Evolutionary conservation across 2,888 invertebrate species (phyloP).

Genomic region (Acrobasis consociella): DNA sequence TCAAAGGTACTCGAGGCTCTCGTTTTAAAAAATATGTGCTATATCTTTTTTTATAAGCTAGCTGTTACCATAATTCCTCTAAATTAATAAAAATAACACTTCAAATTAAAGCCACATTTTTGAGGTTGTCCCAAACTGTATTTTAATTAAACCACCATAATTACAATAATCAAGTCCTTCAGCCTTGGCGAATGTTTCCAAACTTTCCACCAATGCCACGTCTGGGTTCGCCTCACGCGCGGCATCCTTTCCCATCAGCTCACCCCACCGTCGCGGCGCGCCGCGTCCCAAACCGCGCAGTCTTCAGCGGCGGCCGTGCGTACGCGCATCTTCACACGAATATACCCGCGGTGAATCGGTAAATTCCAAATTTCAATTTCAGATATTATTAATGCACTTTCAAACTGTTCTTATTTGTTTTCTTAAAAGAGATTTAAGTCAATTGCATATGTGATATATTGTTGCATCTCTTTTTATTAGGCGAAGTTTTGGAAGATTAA

Average conservation of each 20-base stretch:
- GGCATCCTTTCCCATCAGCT: constrained; percentile 32
- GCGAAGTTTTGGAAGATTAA: not conserved
- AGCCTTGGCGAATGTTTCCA: constrained; percentile 28
- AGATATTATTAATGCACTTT: constrained; percentile 28
- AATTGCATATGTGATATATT: not conserved
- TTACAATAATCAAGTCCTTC: constrained; percentile 18
- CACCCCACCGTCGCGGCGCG: constrained; percentile 40
- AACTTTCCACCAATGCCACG: constrained; percentile 36
- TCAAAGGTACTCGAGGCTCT: too few relatives aligned
- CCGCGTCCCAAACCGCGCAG: constrained; percentile 44
- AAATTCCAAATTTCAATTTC: constrained; percentile 35
- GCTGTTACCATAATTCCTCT: too few relatives aligned
- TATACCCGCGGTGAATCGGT: constrained; percentile 37
- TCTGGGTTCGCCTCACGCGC: constrained; percentile 47
- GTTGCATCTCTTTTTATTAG: not conserved
- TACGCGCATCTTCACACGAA: constrained; percentile 55
- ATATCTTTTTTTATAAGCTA: too few relatives aligned
- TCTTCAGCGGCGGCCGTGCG: constrained; percentile 50
- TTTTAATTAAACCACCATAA: constrained; percentile 11
- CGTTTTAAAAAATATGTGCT: too few relatives aligned
- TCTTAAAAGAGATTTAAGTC: not conserved
- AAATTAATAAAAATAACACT: too few relatives aligned
- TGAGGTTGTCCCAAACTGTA: not conserved
- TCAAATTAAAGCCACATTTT: not conserved
- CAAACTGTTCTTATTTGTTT: constrained; percentile 24